Evolutionary conservation across 2,888 invertebrate genomes (phyloP), one percentile per base, ranked within the genome.

Genomic region (Drosophila anceps): DNA sequence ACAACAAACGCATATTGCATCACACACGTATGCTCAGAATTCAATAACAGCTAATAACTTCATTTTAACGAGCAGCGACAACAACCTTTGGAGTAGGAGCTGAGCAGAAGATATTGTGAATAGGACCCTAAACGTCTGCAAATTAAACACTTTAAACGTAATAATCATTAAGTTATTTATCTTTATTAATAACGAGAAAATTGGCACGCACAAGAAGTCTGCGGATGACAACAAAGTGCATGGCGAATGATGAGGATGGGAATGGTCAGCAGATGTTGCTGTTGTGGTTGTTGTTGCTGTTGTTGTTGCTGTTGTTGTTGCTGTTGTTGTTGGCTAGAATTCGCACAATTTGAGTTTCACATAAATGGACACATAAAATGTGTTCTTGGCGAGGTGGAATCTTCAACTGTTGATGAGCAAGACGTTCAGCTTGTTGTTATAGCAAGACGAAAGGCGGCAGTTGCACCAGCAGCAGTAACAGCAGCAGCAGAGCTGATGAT

Each of bases 91-190:
- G 31, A 50, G 48, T 48, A 29, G 48, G 29, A 10, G n/a, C 24
- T 4, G 29, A 48, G 58, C 80, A 67, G 69, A 61, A 67, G 71
- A 59, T 39, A 79, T 44, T 24, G 71, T 50, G 72, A 67, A 77
- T 64, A 75, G 72, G 87, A 67, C 68, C 68, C 72, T 73, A 68
- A 84, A 71, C 72, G 81, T 77, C 87, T 79, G 76, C 69, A 67
- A 89, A 87, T 87, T 83, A 88, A 88, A 82, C 90, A 89, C 88
- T 89, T 81, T 87, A 75, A 89, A 73, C 88, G 82, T 81, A 79
- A 87, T 88, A 88, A 83, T 85, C 88, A 87, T 87, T 89, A 89
- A 89, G 87, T 87, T 90, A 87, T 87, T 89, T 87, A 84, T 86
- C 88, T 89, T 89, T 87, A 89, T 89, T 89, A 89, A 87, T 86